Percentiles rank a stretch among this genome's conserved stretches.
Evolutionary conservation across 2,888 invertebrate genomes (phyloP).

Genomic region (Muschampia plurimacula): DNA sequence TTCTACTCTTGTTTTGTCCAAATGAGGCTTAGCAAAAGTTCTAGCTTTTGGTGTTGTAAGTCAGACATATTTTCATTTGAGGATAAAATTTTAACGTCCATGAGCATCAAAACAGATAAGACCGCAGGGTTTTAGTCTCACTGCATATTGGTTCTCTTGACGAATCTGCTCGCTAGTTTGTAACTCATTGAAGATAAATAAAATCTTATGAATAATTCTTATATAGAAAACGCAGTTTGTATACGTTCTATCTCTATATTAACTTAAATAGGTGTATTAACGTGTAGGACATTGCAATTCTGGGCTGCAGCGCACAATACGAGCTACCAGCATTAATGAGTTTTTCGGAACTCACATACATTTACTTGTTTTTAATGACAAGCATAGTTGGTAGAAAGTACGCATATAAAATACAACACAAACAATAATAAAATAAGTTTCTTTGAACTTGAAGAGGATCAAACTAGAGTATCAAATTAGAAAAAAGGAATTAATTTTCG

Average conservation of each 20-base stretch:
- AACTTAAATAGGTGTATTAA: constrained; percentile 16
- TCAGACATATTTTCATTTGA: too few relatives aligned
- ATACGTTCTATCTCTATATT: constrained; percentile 1
- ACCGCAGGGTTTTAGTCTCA: neutral
- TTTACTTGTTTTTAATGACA: constrained; percentile 33
- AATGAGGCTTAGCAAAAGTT: too few relatives aligned
- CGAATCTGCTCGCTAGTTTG: too few relatives aligned
- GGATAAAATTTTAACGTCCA: too few relatives aligned
- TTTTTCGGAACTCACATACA: constrained; percentile 31
- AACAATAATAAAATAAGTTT: constrained; percentile 7
- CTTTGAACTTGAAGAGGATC: neutral
- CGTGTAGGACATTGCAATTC: constrained; percentile 17
- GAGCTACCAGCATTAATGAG: constrained; percentile 33
- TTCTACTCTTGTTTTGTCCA: too few relatives aligned
- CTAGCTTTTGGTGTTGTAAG: too few relatives aligned
- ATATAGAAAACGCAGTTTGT: neutral
- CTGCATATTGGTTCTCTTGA: too few relatives aligned
- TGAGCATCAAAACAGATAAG: too few relatives aligned
- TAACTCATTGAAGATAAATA: neutral
- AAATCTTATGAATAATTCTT: neutral
- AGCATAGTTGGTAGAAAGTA: neutral
- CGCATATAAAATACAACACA: constrained; percentile 7
- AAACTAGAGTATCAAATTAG: neutral
- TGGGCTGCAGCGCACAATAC: constrained; percentile 25
- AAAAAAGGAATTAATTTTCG: neutral